These are phyloP conservation scores for Sphinx pinastri DNA, from an alignment of 2,888 invertebrate species.

Conservation along the genomic window DNA sequence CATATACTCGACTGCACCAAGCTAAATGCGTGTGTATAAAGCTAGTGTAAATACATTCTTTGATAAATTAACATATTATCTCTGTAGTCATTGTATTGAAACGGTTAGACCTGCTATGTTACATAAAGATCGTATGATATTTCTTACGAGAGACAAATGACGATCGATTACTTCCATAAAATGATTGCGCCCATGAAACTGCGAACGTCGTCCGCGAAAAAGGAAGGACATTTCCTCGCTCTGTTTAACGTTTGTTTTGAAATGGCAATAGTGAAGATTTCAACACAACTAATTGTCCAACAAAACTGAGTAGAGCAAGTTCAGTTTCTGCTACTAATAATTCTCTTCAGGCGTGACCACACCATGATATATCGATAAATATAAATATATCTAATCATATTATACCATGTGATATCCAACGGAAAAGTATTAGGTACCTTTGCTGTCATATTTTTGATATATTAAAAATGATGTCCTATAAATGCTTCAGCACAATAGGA, in stretches of 20 bases:
- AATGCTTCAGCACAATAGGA: too few relatives aligned
- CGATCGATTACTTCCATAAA: conserved; percentile 1
- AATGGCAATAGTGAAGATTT: conserved; percentile 2
- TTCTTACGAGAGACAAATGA: not conserved
- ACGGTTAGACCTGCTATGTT: not conserved
- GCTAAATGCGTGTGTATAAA: not conserved
- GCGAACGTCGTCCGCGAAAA: conserved; percentile 11
- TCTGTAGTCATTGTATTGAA: not conserved
- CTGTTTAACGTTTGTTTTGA: conserved; percentile 16
- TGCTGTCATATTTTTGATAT: too few relatives aligned
- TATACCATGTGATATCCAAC: too few relatives aligned
- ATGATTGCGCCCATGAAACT: conserved; percentile 11
- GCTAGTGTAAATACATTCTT: not conserved
- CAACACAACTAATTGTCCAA: not conserved
- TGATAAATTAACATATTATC: not conserved
- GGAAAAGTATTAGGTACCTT: too few relatives aligned
- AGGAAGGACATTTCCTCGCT: conserved; percentile 11
- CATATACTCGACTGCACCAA: not conserved
- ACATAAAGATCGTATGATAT: conserved; percentile 7
- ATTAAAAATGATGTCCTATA: too few relatives aligned
- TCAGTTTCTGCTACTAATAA: not conserved
- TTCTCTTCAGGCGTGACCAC: not conserved
- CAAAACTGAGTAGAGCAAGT: not conserved
- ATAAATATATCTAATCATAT: too few relatives aligned
- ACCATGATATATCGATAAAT: not conserved